Conservation (phyloP, 1,140 invertebrate genomes). For the Cyclargus thomasi region DNA sequence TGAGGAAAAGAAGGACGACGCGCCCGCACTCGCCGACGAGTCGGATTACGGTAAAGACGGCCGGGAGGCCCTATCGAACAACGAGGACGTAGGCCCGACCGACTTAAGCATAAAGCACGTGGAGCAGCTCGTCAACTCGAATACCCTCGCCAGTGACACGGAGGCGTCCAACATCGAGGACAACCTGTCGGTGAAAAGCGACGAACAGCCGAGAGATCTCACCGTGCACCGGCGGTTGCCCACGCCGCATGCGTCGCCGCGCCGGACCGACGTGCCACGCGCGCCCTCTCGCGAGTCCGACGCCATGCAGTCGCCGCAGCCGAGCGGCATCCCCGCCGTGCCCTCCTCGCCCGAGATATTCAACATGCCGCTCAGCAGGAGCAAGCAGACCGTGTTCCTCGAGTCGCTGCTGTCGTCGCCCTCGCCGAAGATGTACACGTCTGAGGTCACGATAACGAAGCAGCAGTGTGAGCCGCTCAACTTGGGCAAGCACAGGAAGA, state of each 20-base stretch:
- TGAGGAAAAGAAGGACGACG: conserved; percentile 29
- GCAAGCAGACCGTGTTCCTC: conserved; percentile 75
- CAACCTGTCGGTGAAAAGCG: conserved; percentile 59
- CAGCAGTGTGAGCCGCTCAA: conserved; percentile 81
- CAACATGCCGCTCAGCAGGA: conserved; percentile 64
- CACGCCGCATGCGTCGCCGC: conserved; percentile 63
- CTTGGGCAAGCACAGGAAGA: conserved; percentile 78
- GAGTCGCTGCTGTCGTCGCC: conserved; percentile 75
- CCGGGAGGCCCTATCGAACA: conserved; percentile 30
- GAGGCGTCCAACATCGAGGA: conserved; percentile 57
- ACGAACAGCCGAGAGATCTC: conserved; percentile 77
- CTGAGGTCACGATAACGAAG: conserved; percentile 74
- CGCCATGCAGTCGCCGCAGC: conserved; percentile 79
- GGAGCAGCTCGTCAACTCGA: conserved; percentile 30
- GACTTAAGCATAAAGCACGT: conserved; percentile 66
- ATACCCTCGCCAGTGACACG: conserved; percentile 37
- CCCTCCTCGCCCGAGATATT: conserved; percentile 78
- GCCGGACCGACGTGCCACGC: conserved; percentile 63
- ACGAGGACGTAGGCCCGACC: conserved; percentile 63
- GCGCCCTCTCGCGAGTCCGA: conserved; percentile 78
- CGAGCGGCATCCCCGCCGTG: conserved; percentile 79
- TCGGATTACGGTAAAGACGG: conserved; percentile 33
- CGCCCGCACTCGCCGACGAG: conserved; percentile 22
- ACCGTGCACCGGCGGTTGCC: conserved; percentile 72
- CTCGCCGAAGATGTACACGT: conserved; percentile 75